Base-by-base conservation (phyloP, 2,888 invertebrate genomes). In the Dolichopus griseipennis region DNA sequence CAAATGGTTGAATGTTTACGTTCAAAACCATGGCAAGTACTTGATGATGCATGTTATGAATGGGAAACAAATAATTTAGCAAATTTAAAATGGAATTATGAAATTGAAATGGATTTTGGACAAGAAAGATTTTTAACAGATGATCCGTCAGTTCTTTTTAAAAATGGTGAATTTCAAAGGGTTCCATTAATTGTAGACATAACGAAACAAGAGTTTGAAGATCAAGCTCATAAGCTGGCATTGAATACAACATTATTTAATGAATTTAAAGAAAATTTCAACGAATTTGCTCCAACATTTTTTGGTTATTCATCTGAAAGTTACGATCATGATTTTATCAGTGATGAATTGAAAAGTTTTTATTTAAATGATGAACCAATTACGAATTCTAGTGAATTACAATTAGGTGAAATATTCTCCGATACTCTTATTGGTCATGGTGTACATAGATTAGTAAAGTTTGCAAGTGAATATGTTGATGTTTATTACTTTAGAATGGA, bases 111-210 rank as follows among this genome's bases (percentile, higher is more conserved):
- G 0, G 84, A 85, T 74, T 82, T 84, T 68, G 86, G 86, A 0
- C 82, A 85, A 70, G 85, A 86, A 73, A 78, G 85, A 70, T 89
- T 88, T 75, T 75, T 90, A 43, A 71, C 81, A 0, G 81, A 81
- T 0, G 83, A 86, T 73, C 89, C 89, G 0, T 77, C 81, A 41
- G 79, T 82, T 8, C 76, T 85, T 0, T 83, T 88, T 20, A 75
- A 77, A 8, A 73, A 78, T 61, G 85, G 86, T 0, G 78, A 82
- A 61, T 84, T 87, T 70, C 78, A 83, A 37, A 80, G 83, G 21
- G 86, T 89, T 1, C 89, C 90, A 0, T 77, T 86, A 67, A 83
- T 90, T 67, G 80, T 85, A 72, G 87, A 88, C 65, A 82, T 86
- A 68, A 87, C 87, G 0, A 80, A 83, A 43, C 85, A 87, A 69